Base-by-base conservation (phyloP, 1,140 invertebrate species). In the Brachionus asplanchnoidis region DNA sequence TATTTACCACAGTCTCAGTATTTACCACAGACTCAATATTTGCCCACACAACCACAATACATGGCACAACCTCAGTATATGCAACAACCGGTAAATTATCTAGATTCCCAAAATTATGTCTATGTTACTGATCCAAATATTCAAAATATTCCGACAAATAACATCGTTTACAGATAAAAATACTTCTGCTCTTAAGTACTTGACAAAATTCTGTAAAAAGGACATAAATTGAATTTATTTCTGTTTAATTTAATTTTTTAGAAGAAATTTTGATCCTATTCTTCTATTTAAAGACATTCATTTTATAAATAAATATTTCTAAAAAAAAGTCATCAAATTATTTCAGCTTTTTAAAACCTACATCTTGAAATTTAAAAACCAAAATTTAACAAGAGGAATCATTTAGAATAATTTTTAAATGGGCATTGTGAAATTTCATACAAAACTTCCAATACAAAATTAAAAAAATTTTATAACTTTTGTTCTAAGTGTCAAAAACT, bases 111-210 rank as follows among this genome's bases (percentile, higher is more conserved):
- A 50, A 82, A 82, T 44, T 5, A 20, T 46, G 79, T 82, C 23
- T 65, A 65, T 60, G 50, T 82, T 11, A 82, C 36, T 20, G 79
- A 82, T 26, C 79, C 79, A 0, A 42, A 20, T 56, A 14, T 82
- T 20, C 53, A 60, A 60, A 65, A 42, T 23, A 12, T 65, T 14
- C 79, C 50, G n/a, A 3, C 9, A n/a, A 65, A 56, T 17, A 82
- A 68, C 23, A 65, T 82, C 6, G 42, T 65, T 68, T 82, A 82
- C 32, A 82, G 79, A 82, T 82, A 82, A 66, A 50, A 6, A 36
- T 36, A 28, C 26, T 28, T 28, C 26, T 28, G 26, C 1, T 2
- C 26, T 28, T 17, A 42, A 40, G 14, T 14, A 17, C 3, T 20
- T 60, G 2, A 60, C 5, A 60, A 8, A 60, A 20, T 73, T 73